phyloP scores from a whole-genome alignment of 2,888 invertebrate genomes.

The Crossocerus cetratus region DNA sequence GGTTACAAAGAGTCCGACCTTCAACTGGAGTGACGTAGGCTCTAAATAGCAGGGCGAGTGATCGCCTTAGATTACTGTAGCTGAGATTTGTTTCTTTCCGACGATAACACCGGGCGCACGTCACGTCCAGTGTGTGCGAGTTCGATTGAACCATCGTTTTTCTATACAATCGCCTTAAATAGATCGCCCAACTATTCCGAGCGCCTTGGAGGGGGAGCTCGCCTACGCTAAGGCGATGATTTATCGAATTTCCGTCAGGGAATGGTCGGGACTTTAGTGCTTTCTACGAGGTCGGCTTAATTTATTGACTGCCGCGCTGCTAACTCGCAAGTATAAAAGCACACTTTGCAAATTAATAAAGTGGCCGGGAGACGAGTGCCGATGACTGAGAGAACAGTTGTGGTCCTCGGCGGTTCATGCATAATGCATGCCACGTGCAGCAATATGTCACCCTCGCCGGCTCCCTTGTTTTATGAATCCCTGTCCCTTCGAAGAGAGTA shows the following conservation, averaged over 20 bases:
- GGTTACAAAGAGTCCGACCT: conserved; percentile 27
- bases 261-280: too few relatives aligned
- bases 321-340: neutral
- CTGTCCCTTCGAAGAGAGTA: conserved; percentile 43
- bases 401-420: conserved; percentile 66
- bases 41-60: conserved; percentile 12
- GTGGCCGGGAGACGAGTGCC: conserved; percentile 11
- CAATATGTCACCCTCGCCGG: conserved; percentile 71
- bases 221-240: too few relatives aligned
- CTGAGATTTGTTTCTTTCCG: conserved; percentile 4
- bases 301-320: neutral
- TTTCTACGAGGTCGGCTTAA: too few relatives aligned
- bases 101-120: too few relatives aligned
- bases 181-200: neutral
- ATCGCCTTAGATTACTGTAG: conserved; percentile 8
- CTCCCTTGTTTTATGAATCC: conserved; percentile 72
- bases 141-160: neutral
- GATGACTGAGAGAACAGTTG: conserved; percentile 25
- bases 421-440: conserved; percentile 72
- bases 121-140: neutral
- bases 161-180: neutral
- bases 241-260: too few relatives aligned
- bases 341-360: conserved; percentile 16
- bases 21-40: conserved; percentile 18
- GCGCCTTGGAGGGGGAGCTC: neutral